These are phyloP conservation scores for Bombycilla garrulus DNA, from an alignment of 2,113 vertebrate genomes.

Conservation along the genomic window DNA sequence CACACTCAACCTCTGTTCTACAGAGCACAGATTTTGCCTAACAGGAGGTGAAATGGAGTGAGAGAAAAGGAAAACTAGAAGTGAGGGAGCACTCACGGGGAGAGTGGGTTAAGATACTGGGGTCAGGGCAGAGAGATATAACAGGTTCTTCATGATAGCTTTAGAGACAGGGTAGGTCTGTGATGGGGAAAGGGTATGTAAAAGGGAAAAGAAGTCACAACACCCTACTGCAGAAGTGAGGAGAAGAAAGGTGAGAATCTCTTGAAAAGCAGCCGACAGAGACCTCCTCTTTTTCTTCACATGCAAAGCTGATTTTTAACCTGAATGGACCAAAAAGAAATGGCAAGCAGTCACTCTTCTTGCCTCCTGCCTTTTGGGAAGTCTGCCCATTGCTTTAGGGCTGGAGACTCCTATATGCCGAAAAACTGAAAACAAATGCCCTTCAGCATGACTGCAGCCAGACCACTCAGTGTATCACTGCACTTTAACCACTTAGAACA, in stretches of 20 bases:
- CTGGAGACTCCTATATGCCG: not conserved
- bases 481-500: not conserved
- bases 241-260: not conserved
- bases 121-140: not conserved
- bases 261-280: not conserved
- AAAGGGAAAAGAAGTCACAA: not conserved
- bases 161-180: not conserved
- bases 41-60: not conserved
- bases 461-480: not conserved
- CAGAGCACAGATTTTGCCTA: not conserved
- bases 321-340: not conserved
- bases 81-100: not conserved
- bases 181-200: not conserved
- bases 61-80: not conserved
- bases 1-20: not conserved
- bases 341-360: not conserved
- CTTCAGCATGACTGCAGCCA: not conserved
- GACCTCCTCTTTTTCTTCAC: not conserved
- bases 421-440: not conserved
- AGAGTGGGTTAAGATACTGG: not conserved
- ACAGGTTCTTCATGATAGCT: not conserved
- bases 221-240: not conserved
- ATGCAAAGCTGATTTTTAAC: not conserved
- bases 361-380: not conserved
- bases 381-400: not conserved